Conservation (phyloP, 2,797 vertebrate species). For the Erethizon dorsatum region DNA sequence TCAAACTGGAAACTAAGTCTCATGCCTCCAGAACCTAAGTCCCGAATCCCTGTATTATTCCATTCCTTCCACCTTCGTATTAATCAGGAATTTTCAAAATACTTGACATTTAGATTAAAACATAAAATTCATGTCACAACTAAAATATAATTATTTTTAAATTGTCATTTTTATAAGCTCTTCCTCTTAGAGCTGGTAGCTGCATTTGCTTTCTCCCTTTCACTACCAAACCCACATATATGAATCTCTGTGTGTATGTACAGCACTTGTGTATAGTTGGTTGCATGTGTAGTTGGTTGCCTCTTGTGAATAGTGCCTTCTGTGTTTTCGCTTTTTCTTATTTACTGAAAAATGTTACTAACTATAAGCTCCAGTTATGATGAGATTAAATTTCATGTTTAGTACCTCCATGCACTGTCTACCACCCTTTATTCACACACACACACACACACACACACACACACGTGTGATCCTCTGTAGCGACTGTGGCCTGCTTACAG, state of each 20-base stretch:
- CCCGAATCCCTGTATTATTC: background rate
- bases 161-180: background rate
- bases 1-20: background rate
- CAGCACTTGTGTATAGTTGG: too few species aligned
- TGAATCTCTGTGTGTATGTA: background rate
- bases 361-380: background rate
- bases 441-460: background rate
- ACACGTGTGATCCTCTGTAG: background rate
- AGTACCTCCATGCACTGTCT: background rate
- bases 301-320: background rate
- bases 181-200: background rate
- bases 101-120: conserved; percentile 39
- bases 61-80: background rate
- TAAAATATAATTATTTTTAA: conserved; percentile 42
- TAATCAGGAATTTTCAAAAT: conserved; percentile 53
- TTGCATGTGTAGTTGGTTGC: background rate
- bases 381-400: conserved; percentile 54
- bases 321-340: background rate
- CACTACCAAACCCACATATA: background rate
- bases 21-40: background rate
- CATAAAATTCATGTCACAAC: conserved; percentile 25
- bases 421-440: conserved; percentile 30
- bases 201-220: conserved; percentile 40
- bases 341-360: conserved; percentile 46
- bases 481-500: conserved; percentile 28